phyloP scores from a whole-genome alignment of 2,888 invertebrate species.

The Cheilosia grossa region DNA sequence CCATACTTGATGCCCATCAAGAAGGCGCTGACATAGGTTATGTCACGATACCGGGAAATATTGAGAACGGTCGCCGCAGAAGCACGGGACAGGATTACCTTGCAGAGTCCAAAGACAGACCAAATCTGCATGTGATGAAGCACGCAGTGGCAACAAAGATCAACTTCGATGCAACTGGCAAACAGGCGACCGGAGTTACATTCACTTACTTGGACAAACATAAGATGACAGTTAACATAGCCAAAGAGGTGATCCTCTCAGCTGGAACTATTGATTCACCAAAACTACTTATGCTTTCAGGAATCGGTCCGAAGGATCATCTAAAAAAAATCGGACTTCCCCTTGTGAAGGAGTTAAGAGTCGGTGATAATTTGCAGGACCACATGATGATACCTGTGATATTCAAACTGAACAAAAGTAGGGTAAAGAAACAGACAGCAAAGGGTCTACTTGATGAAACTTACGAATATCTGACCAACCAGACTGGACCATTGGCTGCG shows the following conservation, averaged over 20 bases:
- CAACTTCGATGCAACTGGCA: conserved; percentile 82
- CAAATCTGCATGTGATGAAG: conserved; percentile 86
- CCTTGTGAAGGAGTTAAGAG: conserved; percentile 79
- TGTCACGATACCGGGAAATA: conserved; percentile 83
- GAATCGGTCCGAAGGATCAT: conserved; percentile 79
- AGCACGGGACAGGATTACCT: conserved; percentile 90
- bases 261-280: conserved; percentile 81
- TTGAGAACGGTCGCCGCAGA: conserved; percentile 87
- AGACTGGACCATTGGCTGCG: conserved; percentile 83
- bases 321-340: conserved; percentile 77
- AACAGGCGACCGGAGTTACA: conserved; percentile 83
- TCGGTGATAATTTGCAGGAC: conserved; percentile 91
- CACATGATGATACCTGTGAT: conserved; percentile 86
- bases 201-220: conserved; percentile 83
- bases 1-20: conserved; percentile 80
- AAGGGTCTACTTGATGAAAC: conserved; percentile 78
- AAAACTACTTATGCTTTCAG: conserved; percentile 81
- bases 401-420: conserved; percentile 81
- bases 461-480: conserved; percentile 84
- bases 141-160: conserved; percentile 85
- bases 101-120: conserved; percentile 83
- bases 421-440: conserved; percentile 75
- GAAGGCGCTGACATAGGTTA: conserved; percentile 84
- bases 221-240: conserved; percentile 75
- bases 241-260: conserved; percentile 80